These are phyloP conservation scores for Labrus mixtus DNA, from an alignment of 2,113 vertebrate genomes.

Conservation along the genomic window DNA sequence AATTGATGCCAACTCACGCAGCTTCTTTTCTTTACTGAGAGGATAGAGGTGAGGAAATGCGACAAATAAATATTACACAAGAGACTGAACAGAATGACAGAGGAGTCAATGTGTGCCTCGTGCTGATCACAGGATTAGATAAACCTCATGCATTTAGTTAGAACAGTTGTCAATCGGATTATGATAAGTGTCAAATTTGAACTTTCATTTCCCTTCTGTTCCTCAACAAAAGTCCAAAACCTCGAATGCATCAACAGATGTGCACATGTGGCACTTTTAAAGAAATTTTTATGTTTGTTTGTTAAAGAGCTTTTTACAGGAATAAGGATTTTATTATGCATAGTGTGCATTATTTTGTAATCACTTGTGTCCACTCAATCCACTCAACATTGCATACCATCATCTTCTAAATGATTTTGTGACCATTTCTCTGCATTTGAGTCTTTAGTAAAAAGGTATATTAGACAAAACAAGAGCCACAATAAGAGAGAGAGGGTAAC, in stretches of 20 bases:
- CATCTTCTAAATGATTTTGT: neutral
- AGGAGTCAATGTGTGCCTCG: neutral
- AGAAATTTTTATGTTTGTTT: neutral
- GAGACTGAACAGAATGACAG: slow-evolving; percentile 9
- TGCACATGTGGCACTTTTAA: neutral
- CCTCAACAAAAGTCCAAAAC: neutral
- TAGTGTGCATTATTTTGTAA: neutral
- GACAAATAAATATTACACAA: slow-evolving; percentile 34
- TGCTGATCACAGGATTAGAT: slow-evolving; percentile 13
- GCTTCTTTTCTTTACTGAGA: slow-evolving; percentile 25
- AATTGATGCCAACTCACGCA: slow-evolving; percentile 32
- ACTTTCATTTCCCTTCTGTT: neutral
- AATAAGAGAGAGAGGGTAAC: too few relatives aligned
- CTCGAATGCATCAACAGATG: neutral
- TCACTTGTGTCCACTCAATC: neutral
- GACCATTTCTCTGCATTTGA: neutral
- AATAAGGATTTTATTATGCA: neutral
- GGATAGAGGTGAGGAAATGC: slow-evolving; percentile 36
- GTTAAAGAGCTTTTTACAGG: too few relatives aligned
- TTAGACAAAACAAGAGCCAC: too few relatives aligned
- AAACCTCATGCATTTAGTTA: neutral
- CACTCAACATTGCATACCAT: too few relatives aligned
- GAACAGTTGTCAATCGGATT: neutral
- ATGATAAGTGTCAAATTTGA: neutral
- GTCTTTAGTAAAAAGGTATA: too few relatives aligned